phyloP scores from a whole-genome alignment of 2,113 vertebrate genomes.

The Platanista minor region DNA sequence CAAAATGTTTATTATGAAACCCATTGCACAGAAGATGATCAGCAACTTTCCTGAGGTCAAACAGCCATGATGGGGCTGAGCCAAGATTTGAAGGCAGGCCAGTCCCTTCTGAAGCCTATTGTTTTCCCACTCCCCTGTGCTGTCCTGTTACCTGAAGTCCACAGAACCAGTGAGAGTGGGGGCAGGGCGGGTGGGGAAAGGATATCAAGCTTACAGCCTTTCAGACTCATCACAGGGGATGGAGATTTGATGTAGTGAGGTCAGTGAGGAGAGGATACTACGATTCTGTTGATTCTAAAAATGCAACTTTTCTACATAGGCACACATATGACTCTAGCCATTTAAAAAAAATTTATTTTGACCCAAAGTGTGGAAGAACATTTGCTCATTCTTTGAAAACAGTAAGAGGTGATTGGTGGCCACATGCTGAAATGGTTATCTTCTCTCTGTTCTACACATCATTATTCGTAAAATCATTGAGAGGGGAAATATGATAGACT shows the following conservation, averaged over 20 bases:
- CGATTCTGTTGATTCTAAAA: constrained; percentile 52
- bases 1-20: not conserved
- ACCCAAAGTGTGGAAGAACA: constrained; percentile 47
- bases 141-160: not conserved
- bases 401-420: constrained; percentile 67
- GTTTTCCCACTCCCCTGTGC: not conserved
- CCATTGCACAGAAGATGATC: not conserved
- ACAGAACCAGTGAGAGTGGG: not conserved
- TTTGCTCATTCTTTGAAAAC: constrained; percentile 67
- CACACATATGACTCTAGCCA: not conserved
- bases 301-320: constrained; percentile 29
- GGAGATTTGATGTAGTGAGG: not conserved
- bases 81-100: not conserved
- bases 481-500: constrained; percentile 46
- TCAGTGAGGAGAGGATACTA: not conserved
- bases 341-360: constrained; percentile 13
- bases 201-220: not conserved
- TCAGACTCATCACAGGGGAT: not conserved
- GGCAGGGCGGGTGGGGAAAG: fast-evolving
- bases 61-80: not conserved
- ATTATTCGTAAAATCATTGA: constrained; percentile 63
- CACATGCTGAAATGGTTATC: constrained; percentile 45
- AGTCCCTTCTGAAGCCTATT: not conserved
- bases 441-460: constrained; percentile 26
- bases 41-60: not conserved